Base-by-base conservation (phyloP, 2,113 vertebrate genomes). In the Okapia johnstoni region DNA sequence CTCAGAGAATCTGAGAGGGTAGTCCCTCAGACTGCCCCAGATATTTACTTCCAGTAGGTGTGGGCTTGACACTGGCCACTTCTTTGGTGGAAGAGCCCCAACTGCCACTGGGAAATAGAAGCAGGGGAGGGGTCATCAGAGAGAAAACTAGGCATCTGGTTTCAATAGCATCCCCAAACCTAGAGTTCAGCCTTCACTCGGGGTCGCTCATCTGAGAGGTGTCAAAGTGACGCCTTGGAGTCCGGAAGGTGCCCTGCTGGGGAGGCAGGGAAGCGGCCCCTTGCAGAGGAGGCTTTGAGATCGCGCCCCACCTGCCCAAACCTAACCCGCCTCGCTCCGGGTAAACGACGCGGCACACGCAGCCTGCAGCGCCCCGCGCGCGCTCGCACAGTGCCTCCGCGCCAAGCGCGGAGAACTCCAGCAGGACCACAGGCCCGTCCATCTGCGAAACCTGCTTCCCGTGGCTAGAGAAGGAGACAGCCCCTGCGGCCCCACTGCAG, bases 301-400 rank as follows among this genome's bases (percentile, higher is more conserved):
- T 30, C 4, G 0, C 0, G 0, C 0, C 7, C 1, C 23, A 19
- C 19, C 30, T 26, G 21, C 52, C 21, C 52, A 55, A 55, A 55
- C 12, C 52, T 19, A 36, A 21, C 13, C 3, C 17, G 26, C 43
- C 63, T 43, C 0, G 2, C 19, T 23, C 12, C 5, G 12, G 4
- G 2, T 10, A 43, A 66, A 50, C 40, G 6, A n/a, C 28, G 6
- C 6, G 0, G 0, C 9, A 66, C 9, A 33, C 0, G 14, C 19
- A 3, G 28, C 33, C 4, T 2, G 30, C 21, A 3, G 7, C 2
- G 3, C 73, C n/a, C 6, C 2, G 0, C 0, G 9, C 2, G 10
- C 16, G 11, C 21, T 1, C 21, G 7, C 46, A 23, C 13, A 1
- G 36, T 16, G 43, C 10, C 5, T 5, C 7, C 6, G 2, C 16